Evolutionary conservation across 1,140 invertebrate genomes (phyloP), one percentile per base, ranked within the genome.

Genomic region (Pomphorhynchus laevis): DNA sequence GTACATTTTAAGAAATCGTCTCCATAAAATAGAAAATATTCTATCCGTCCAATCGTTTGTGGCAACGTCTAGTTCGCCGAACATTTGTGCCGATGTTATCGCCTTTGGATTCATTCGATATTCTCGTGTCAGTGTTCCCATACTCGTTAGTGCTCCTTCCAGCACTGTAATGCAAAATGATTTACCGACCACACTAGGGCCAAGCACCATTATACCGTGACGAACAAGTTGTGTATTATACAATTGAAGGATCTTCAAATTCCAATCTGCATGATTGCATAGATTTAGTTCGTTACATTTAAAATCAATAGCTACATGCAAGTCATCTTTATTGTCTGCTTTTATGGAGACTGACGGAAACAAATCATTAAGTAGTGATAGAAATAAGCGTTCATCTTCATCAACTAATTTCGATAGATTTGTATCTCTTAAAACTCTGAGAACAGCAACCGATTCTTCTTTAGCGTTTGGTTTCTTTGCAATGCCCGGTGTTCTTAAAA

Each of bases 11-110:
- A 82, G 61, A 0, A 79, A 84, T 59, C 79, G 77, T 34, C 80
- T 64, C 80, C 79, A 91, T 0, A 89, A 58, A 1, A 79, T 76
- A 12, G 77, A 84, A 57, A 91, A 91, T 46, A 91, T 84, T 2
- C 80, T 79, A 56, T 91, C 79, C 0, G 77, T 86, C 80, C 80
- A 89, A 51, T 91, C 80, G 55, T 91, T 89, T 0, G 80, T 91
- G 4, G 79, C 77, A 0, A 84, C 77, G 52, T 89, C 79, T 20
- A 86, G 61, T 33, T 75, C 63, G 2, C 80, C 80, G 58, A 91
- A 91, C 80, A 91, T 91, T 62, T 91, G 80, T 3, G 76, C 68
- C 3, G 76, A 74, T 34, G 79, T 84, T 46, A 91, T 86, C 27
- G 80, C 75, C 62, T 89, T 86, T 1, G 80, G 80, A 61, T 91